Percentiles rank a stretch among this genome's conserved stretches.
These are phyloP conservation scores for Benthosema pterotum DNA, from an alignment of 2,797 vertebrate genomes.

Conservation along the genomic window DNA sequence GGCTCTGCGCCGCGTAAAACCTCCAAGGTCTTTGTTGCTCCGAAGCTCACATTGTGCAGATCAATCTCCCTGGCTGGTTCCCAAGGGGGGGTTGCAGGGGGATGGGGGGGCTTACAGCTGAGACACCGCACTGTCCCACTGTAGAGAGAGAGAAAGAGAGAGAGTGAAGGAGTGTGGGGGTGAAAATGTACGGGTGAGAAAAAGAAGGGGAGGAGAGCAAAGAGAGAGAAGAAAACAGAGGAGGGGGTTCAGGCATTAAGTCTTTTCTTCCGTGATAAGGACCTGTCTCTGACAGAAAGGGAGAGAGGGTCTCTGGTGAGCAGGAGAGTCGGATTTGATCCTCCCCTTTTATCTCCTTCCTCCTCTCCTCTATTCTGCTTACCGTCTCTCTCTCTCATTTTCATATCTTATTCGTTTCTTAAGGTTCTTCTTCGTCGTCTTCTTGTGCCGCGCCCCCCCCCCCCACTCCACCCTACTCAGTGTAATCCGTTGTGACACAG, in stretches of 20 bases:
- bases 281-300: conserved; percentile 68
- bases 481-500: conserved; percentile 87
- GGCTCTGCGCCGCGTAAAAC: conserved; percentile 59
- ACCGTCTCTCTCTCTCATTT: conserved; percentile 35
- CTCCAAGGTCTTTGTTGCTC: conserved; percentile 69
- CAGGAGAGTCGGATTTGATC: conserved; percentile 77
- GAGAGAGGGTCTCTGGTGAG: conserved; percentile 61
- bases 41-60: conserved; percentile 64
- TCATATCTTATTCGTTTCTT: conserved; percentile 55
- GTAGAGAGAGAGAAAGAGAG: conserved; percentile 28
- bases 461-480: too few relatives aligned
- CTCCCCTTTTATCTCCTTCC: conserved; percentile 51
- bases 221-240: neutral
- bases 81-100: conserved; percentile 65
- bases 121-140: conserved; percentile 70
- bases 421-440: conserved; percentile 51
- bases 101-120: conserved; percentile 59
- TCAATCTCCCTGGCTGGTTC: conserved; percentile 73
- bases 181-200: conserved; percentile 24
- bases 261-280: conserved; percentile 72
- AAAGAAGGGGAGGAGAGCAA: conserved; percentile 37
- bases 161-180: neutral
- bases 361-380: conserved; percentile 42
- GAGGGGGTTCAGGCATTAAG: conserved; percentile 69
- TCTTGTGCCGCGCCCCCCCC: conserved; percentile 63